phyloP scores from a whole-genome alignment of 2,113 vertebrate genomes.

The Salminus brasiliensis region DNA sequence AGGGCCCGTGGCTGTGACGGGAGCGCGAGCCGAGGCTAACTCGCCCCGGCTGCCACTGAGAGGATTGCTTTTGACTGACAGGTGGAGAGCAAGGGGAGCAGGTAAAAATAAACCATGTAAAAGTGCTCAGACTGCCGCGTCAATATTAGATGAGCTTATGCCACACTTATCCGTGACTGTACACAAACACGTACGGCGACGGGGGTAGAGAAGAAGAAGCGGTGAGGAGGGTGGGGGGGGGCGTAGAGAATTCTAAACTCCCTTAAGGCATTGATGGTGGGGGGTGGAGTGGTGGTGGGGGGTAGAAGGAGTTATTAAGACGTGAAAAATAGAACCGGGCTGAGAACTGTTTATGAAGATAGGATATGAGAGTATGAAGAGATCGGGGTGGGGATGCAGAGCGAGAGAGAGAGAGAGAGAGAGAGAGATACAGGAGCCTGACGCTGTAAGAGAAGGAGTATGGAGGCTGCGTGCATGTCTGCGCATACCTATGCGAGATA shows the following conservation, averaged over 20 bases:
- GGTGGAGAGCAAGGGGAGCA: constrained; percentile 58
- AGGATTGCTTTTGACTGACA: constrained; percentile 55
- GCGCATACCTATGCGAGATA: constrained; percentile 12
- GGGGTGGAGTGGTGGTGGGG: too few species aligned
- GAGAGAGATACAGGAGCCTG: too few species aligned
- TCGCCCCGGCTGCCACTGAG: constrained; percentile 45
- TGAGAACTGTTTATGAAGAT: constrained; percentile 1
- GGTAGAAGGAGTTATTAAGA: constrained; percentile 3
- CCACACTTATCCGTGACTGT: constrained; percentile 49
- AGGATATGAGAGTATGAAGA: neutral
- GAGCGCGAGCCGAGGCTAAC: constrained; percentile 36
- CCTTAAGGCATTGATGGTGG: neutral
- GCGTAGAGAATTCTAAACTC: neutral
- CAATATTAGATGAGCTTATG: constrained; percentile 56
- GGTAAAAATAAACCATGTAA: constrained; percentile 60
- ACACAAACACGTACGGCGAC: constrained; percentile 48
- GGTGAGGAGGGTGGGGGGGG: constrained; percentile 11
- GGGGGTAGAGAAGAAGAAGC: constrained; percentile 27
- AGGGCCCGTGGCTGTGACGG: constrained; percentile 22
- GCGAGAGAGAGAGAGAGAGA: constrained; percentile 17
- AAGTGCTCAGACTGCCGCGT: constrained; percentile 42
- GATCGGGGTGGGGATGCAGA: neutral
- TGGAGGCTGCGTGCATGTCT: constrained; percentile 18
- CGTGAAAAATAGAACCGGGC: neutral
- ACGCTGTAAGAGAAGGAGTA: constrained; percentile 55